Evolutionary conservation across 1,140 invertebrate species (phyloP).

Genomic region (Dreissena polymorpha): DNA sequence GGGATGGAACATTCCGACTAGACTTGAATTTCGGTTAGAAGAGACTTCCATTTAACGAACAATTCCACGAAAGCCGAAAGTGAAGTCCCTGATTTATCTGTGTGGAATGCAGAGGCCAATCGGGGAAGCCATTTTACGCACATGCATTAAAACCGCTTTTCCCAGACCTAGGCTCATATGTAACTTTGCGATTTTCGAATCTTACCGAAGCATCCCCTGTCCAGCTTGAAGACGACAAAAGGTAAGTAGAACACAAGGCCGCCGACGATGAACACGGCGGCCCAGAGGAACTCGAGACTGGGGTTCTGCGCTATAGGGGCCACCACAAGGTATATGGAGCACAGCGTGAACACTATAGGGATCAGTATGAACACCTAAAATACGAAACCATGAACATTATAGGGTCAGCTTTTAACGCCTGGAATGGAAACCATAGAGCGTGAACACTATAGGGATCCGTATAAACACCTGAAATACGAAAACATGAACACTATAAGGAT

Average conservation of each 20-base stretch:
- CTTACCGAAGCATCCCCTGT: slow-evolving; percentile 76
- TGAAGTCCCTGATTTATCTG: too few relatives aligned
- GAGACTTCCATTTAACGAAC: too few relatives aligned
- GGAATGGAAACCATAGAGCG: background rate
- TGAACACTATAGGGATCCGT: background rate
- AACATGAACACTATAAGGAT: too few relatives aligned
- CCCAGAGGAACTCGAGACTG: slow-evolving; percentile 88
- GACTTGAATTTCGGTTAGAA: too few relatives aligned
- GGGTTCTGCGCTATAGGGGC: slow-evolving; percentile 89
- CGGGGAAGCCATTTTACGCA: too few relatives aligned
- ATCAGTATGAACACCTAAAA: slow-evolving; percentile 90
- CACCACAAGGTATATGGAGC: slow-evolving; percentile 88
- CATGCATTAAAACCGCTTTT: too few relatives aligned
- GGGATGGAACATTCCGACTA: too few relatives aligned
- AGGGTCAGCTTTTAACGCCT: background rate
- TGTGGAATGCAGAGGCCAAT: too few relatives aligned
- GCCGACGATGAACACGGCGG: slow-evolving; percentile 85
- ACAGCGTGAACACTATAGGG: slow-evolving; percentile 86
- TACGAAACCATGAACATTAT: slow-evolving; percentile 66
- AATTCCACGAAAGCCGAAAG: too few relatives aligned
- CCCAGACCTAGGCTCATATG: too few relatives aligned
- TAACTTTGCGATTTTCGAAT: background rate
- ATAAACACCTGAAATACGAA: too few relatives aligned
- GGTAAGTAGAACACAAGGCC: slow-evolving; percentile 88
- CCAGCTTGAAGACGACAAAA: slow-evolving; percentile 87